Base-by-base conservation (phyloP, 2,797 vertebrate species). In the Lates japonicus region DNA sequence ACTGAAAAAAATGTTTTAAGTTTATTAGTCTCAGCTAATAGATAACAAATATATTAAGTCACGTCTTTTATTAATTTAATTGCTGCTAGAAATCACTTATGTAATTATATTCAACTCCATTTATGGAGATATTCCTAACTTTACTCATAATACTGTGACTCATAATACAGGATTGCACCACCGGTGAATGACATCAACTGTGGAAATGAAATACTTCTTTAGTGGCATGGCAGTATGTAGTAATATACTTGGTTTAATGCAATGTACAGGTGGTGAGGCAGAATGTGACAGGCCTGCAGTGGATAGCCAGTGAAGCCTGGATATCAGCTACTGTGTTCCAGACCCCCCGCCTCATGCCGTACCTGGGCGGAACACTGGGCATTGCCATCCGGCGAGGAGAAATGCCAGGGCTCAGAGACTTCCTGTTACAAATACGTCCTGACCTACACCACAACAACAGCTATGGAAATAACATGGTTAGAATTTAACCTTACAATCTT, bases 221-320 rank as follows among this genome's bases (percentile, higher is more conserved):
- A 14, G 16, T 31, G 7, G 3, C 0, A 39, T 41, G 19, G 11
- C 4, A 25, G 3, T 5, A 20, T 66, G 2, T 29, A 19, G 31
- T 22, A 39, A 22, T 33, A 3, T 51, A 60, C 49, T 33, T 49
- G 1, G 2, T 17, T 22, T 5, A n/a, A 41, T 59, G 14, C 17
- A 16, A 25, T 87, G 31, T 2, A 46, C 77, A 95, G 82, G 87
- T 94, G 22, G 64, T 87, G 13, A 72, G 57, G 48, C 91, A 92
- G 73, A 90, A 92, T 58, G 58, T 93, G 22, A 90, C 62, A 29
- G 25, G 25, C 25, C 25, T 29, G 25, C 25, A 29, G 25, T 29
- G 25, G 25, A 29, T 29, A 29, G 25, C 25, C 25, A 29, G 25
- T 29, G 25, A 29, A 29, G 25, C 25, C 25, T 29, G 25, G 25